These are phyloP conservation scores for Chalcosyrphus nemorum DNA, from an alignment of 2,888 invertebrate species.

Conservation along the genomic window DNA sequence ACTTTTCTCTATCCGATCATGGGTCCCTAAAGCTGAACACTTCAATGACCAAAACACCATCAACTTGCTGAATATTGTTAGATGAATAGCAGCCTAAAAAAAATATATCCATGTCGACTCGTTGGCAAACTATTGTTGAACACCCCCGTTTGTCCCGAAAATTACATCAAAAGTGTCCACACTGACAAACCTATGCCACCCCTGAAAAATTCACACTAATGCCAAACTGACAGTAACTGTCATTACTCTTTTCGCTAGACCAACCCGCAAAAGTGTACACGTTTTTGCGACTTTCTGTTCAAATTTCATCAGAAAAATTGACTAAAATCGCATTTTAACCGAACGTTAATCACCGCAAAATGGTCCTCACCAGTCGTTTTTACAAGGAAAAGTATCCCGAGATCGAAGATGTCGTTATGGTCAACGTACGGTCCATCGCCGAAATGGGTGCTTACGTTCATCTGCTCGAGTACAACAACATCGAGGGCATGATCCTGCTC, in stretches of 20 bases:
- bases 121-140: not conserved
- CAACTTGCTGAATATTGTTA: no score
- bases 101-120: not conserved
- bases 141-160: not conserved
- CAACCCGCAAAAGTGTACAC: conserved; percentile 66
- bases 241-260: conserved; percentile 47
- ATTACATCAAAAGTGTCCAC: conserved; percentile 13
- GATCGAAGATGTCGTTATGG: conserved; percentile 99
- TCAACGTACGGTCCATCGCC: conserved; percentile 98
- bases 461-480: conserved; percentile 98
- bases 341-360: conserved; percentile 81
- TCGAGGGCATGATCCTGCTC: conserved; percentile 99
- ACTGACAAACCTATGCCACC: not conserved
- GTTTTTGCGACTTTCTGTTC: conserved; percentile 52
- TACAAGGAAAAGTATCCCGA: conserved; percentile 99
- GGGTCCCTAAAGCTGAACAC: no score
- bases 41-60: no score
- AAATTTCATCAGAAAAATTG: conserved; percentile 57
- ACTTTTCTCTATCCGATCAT: no score
- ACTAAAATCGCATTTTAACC: conserved; percentile 5
- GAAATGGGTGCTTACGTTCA: conserved; percentile 99
- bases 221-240: conserved; percentile 36
- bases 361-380: conserved; percentile 97
- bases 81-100: no score
- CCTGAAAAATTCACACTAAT: conserved; percentile 13